These are phyloP conservation scores for Xenops minutus DNA, from an alignment of 2,797 vertebrate species.

Conservation along the genomic window DNA sequence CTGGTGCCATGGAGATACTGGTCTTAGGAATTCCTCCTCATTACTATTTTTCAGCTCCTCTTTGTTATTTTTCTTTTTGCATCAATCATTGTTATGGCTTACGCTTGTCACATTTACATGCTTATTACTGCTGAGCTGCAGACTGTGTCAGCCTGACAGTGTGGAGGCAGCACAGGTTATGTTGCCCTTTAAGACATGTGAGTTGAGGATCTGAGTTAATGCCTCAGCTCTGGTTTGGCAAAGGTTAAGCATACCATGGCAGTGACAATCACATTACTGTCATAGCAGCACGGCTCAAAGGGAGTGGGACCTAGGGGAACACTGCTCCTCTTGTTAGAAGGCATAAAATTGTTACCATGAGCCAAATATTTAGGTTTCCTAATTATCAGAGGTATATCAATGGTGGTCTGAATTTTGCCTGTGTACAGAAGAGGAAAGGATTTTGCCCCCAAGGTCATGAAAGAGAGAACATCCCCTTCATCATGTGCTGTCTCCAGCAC, in stretches of 20 bases:
- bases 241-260: slow-evolving; percentile 75
- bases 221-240: slow-evolving; percentile 71
- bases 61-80: slow-evolving; percentile 58
- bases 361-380: slow-evolving; percentile 8
- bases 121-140: slow-evolving; percentile 51
- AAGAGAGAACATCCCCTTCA: background rate
- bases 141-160: background rate
- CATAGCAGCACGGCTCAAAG: slow-evolving; percentile 50
- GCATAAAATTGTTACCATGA: slow-evolving; percentile 5
- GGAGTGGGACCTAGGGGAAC: slow-evolving; percentile 46
- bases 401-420: background rate
- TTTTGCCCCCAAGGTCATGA: background rate
- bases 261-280: slow-evolving; percentile 71
- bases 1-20: slow-evolving; percentile 52
- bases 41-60: slow-evolving; percentile 64
- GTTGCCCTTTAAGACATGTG: slow-evolving; percentile 68
- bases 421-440: background rate
- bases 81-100: slow-evolving; percentile 42
- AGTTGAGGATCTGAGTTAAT: slow-evolving; percentile 68
- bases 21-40: slow-evolving; percentile 49
- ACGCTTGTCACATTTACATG: slow-evolving; percentile 41
- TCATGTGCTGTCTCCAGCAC: background rate
- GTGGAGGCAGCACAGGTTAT: slow-evolving; percentile 41
- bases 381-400: background rate
- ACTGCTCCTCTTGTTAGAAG: slow-evolving; percentile 54